These are phyloP conservation scores for Thaumatotibia leucotreta DNA, from an alignment of 1,140 invertebrate genomes.

Conservation along the genomic window DNA sequence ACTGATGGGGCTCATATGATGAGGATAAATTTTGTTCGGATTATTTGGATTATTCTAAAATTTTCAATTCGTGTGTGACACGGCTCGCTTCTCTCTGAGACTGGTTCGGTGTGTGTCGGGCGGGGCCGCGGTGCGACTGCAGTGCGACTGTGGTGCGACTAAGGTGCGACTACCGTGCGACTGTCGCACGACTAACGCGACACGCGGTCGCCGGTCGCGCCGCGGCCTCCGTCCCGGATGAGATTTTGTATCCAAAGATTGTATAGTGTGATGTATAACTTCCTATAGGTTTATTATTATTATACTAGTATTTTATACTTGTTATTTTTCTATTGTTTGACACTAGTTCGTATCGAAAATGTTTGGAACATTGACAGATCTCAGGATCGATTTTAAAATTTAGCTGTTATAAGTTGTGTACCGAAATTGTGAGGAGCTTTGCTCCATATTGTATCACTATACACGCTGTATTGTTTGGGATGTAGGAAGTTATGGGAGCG, in stretches of 20 bases:
- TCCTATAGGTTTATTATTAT: constrained; percentile 71
- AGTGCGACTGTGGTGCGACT: background rate
- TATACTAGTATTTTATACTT: constrained; percentile 67
- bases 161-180: background rate
- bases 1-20: constrained; percentile 72
- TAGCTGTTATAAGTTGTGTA: constrained; percentile 15
- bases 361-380: constrained; percentile 52
- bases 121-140: constrained; percentile 7
- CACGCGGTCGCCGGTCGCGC: constrained; percentile 9
- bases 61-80: constrained; percentile 62
- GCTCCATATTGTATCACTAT: background rate
- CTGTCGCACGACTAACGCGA: no score
- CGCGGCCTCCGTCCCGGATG: constrained; percentile 20
- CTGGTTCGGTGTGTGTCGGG: constrained; percentile 48
- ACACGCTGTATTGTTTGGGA: constrained; percentile 5
- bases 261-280: constrained; percentile 67
- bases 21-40: constrained; percentile 60
- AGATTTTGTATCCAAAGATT: constrained; percentile 73
- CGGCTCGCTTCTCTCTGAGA: constrained; percentile 59
- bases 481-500: background rate
- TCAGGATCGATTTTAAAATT: constrained; percentile 47
- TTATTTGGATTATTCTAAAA: constrained; percentile 46
- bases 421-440: background rate
- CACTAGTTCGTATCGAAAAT: constrained; percentile 44
- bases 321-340: constrained; percentile 64